Evolutionary conservation across 2,113 vertebrate species (phyloP).

Genomic region (Falcunculus frontatus): DNA sequence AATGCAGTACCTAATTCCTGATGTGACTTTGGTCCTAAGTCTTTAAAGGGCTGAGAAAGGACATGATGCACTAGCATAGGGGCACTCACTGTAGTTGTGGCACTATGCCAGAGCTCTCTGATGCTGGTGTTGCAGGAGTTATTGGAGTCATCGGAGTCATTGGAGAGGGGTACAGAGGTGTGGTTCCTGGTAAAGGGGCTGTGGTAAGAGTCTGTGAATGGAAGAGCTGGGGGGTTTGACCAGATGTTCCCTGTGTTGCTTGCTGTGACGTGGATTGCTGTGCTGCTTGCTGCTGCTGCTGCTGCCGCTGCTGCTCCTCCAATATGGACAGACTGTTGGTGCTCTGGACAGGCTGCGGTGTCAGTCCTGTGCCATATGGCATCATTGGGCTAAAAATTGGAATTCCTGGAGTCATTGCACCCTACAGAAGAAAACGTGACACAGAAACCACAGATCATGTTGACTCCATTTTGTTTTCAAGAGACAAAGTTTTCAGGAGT

Average conservation of each 20-base stretch:
- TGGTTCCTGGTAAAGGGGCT: constrained; percentile 91
- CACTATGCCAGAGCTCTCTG: constrained; percentile 97
- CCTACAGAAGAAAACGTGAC: constrained; percentile 61
- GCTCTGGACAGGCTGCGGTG: constrained; percentile 92
- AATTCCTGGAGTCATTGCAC: constrained; percentile 92
- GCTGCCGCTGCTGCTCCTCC: constrained; percentile 93
- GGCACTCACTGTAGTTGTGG: constrained; percentile 92
- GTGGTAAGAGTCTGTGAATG: constrained; percentile 92
- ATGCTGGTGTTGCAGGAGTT: constrained; percentile 91
- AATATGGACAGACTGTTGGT: constrained; percentile 89
- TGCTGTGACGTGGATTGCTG: constrained; percentile 80
- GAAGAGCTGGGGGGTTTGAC: constrained; percentile 93
- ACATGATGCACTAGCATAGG: not conserved
- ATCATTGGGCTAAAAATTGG: constrained; percentile 97
- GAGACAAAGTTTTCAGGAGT: not conserved
- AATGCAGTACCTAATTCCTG: not conserved
- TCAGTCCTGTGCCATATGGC: constrained; percentile 94
- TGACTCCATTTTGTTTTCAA: not conserved
- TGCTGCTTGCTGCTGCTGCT: constrained; percentile 76
- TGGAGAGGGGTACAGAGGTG: constrained; percentile 87
- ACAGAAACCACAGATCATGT: not conserved
- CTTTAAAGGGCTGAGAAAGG: not conserved
- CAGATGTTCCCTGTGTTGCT: constrained; percentile 79
- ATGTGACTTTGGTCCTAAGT: not conserved
- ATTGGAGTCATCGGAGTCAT: constrained; percentile 97